Conservation (phyloP, 2,797 vertebrate species). For the Gila robusta region DNA sequence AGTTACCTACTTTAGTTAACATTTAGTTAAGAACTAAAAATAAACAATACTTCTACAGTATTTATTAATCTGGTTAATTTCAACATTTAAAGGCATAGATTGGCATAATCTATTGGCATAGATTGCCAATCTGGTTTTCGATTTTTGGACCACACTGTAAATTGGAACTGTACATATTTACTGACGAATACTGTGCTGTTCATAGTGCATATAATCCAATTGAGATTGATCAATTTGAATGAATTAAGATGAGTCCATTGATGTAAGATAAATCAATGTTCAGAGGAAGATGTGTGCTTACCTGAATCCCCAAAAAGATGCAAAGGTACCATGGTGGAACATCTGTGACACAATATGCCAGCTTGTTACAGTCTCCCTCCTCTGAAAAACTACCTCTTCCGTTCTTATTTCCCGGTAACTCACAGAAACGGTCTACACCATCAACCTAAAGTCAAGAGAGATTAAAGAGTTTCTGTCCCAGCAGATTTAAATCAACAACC, state of each 20-base stretch:
- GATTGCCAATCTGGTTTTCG: neutral
- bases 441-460: conserved; percentile 73
- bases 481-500: neutral
- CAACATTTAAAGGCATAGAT: too few relatives aligned
- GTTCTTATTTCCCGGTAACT: conserved; percentile 62
- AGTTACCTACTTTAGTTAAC: too few relatives aligned
- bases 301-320: conserved; percentile 93
- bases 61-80: too few relatives aligned
- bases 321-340: conserved; percentile 94
- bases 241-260: neutral
- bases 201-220: neutral
- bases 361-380: conserved; percentile 67
- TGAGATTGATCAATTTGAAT: neutral
- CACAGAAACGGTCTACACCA: conserved; percentile 71
- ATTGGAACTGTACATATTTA: neutral
- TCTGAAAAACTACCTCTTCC: conserved; percentile 32
- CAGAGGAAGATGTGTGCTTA: conserved; percentile 61
- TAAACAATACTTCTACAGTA: too few relatives aligned
- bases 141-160: neutral
- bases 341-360: conserved; percentile 88
- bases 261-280: neutral
- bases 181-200: neutral
- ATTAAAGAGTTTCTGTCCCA: neutral
- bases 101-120: neutral
- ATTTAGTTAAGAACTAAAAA: too few relatives aligned